A percentile compares a stretch with the other conserved stretches of the same genome.
Conservation (phyloP, 2,797 vertebrate species). For the Ispidina lecontei region DNA sequence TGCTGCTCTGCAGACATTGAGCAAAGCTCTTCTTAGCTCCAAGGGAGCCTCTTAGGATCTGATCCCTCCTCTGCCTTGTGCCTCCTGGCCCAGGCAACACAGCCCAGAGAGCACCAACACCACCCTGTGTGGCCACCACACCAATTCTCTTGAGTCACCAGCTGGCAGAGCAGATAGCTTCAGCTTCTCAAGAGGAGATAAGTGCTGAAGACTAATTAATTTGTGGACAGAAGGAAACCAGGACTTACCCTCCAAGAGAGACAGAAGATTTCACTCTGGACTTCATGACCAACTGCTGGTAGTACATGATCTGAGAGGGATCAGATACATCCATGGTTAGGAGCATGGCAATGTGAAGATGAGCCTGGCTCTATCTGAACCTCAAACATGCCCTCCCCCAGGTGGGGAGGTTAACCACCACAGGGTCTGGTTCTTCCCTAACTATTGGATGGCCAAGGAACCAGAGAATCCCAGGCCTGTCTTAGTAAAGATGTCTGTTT, state of each 20-base stretch:
- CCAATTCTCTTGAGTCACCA: not conserved
- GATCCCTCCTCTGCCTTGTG: not conserved
- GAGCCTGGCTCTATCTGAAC: not conserved
- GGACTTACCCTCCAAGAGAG: slow-evolving; percentile 91
- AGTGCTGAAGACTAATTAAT: slow-evolving; percentile 10
- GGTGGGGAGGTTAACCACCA: not conserved
- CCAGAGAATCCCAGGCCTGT: not conserved
- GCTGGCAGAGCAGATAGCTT: not conserved
- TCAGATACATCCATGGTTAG: not conserved
- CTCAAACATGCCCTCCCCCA: not conserved
- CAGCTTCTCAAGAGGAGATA: not conserved
- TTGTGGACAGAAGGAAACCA: slow-evolving; percentile 27
- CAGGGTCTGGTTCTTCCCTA: not conserved
- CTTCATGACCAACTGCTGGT: slow-evolving; percentile 91
- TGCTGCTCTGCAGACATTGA: not conserved
- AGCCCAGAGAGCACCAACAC: not conserved
- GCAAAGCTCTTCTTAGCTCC: not conserved
- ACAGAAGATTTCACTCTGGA: slow-evolving; percentile 97
- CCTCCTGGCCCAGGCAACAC: not conserved
- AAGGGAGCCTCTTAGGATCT: not conserved
- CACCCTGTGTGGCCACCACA: not conserved
- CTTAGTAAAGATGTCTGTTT: not conserved
- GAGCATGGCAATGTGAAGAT: not conserved
- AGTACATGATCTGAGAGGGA: slow-evolving; percentile 90
- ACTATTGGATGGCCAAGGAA: not conserved